These are phyloP conservation scores for Zaprionus gabonicus DNA, from an alignment of 1,140 invertebrate species.

Conservation along the genomic window DNA sequence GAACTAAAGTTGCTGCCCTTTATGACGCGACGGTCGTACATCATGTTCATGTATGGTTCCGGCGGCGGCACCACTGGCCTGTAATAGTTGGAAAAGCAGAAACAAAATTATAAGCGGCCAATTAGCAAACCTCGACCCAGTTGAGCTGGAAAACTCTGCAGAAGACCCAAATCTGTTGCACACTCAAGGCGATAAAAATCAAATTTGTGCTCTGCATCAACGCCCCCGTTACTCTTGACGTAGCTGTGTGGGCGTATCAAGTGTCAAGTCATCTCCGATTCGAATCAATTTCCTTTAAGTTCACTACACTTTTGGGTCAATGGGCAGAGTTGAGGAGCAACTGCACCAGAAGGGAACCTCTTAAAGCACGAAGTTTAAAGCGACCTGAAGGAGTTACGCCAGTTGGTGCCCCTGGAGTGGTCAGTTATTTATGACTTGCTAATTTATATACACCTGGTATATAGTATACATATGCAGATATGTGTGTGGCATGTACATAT, in stretches of 20 bases:
- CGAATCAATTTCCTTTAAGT: slow-evolving; percentile 77
- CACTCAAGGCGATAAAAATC: slow-evolving; percentile 68
- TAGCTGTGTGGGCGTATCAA: slow-evolving; percentile 6
- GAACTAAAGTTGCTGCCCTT: slow-evolving; percentile 90
- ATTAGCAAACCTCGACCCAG: slow-evolving; percentile 76
- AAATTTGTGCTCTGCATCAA: slow-evolving; percentile 66
- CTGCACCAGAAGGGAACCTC: neutral
- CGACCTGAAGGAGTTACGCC: neutral
- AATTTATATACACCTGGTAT: slow-evolving; percentile 45
- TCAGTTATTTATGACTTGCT: slow-evolving; percentile 77
- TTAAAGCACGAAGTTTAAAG: slow-evolving; percentile 52
- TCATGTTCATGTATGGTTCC: slow-evolving; percentile 90
- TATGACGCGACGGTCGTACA: slow-evolving; percentile 93
- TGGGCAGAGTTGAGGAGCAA: neutral
- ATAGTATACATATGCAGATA: slow-evolving; percentile 27
- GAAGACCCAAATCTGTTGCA: slow-evolving; percentile 72
- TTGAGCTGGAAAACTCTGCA: slow-evolving; percentile 21
- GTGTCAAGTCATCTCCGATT: slow-evolving; percentile 80
- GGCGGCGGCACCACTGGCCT: slow-evolving; percentile 72
- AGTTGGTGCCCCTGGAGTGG: slow-evolving; percentile 30
- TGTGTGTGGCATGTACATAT: slow-evolving; percentile 14
- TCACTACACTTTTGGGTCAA: slow-evolving; percentile 81
- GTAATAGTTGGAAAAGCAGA: slow-evolving; percentile 26
- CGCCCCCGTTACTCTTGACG: slow-evolving; percentile 33
- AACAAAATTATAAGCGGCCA: slow-evolving; percentile 42